Evolutionary conservation across 2,113 vertebrate genomes (phyloP), one percentile per base, ranked within the genome.

Genomic region (Psephotus haematonotus): DNA sequence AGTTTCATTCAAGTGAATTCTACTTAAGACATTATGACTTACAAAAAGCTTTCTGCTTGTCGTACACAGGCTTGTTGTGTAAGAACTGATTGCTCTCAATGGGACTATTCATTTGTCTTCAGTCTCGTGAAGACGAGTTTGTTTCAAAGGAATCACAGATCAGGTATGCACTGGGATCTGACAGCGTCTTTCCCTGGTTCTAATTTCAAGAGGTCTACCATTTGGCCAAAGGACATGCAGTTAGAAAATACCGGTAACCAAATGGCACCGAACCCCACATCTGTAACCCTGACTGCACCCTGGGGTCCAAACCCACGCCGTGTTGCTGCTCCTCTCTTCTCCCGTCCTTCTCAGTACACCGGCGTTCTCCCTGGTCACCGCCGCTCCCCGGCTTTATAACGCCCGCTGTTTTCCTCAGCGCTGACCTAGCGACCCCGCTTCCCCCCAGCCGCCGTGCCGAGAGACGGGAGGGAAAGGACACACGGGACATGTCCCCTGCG

Each of bases 301-400:
- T 22, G 2, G 3, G 35, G 33, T 28, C 11, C 22, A 68, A 65
- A 1, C 20, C 20, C 37, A 6, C 7, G 1, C 2, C 2, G 22
- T 28, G 57, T 9, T 27, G 24, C 47, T 17, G 46, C 59, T 37
- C 39, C 31, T 28, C 35, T 5, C 22, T 35, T 67, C 27, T 33
- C 41, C 41, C 14, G 25, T 12, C 46, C 16, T 27, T 39, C 39
- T 39, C 35, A 20, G 4, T 35, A 8, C n/a, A 15, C 9, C 19
- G 5, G 7, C 24, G 33, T n/a, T n/a, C 17, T 41, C 39, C 5
- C 33, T 35, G 33, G 33, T 24, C 57, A 59, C 57, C 9, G 20
- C 57, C 55, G 33, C 33, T 59, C 10, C 57, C 33, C 33, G 33
- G 22, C 20, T 35, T 35, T 23, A 23, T 7, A 22, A 24, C n/a